Base-by-base conservation (phyloP, 2,113 vertebrate genomes). In the Corythornis madagascariensis region DNA sequence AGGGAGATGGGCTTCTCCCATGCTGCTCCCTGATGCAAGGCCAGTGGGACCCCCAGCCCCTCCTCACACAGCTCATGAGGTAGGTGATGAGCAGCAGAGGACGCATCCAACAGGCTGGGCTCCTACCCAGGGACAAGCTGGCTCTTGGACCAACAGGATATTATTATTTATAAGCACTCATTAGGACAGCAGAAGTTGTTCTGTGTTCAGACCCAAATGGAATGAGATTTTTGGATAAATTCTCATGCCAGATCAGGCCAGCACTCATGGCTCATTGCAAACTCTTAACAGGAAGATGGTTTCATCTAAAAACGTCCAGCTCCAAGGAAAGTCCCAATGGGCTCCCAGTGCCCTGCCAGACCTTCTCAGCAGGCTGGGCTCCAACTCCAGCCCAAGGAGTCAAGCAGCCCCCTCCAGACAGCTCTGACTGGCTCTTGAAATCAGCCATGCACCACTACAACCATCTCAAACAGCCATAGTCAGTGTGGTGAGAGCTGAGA, bases 401-500 rank as follows among this genome's bases (percentile, higher is more conserved):
- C 1, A 0, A 50, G 53, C 63, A 77, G 42, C 18, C 16, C 7
- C 7, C 19, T 9, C 38, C 0, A 0, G 26, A 31, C 5, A 4
- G 60, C 42, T 45, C 33, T 0, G 5, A 7, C 57, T 24, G 43
- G 16, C 31, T 53, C 18, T 16, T 20, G 38, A 28, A 38, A 31
- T 75, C 4, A 1, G 50, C 56, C 29, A 31, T 55, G 31, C 55
- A 35, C 47, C n/a, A 10, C 7, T 0, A 0, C 6, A 10, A 79
- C 78, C 6, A 0, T 7, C 55, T 21, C 61, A 18, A 65, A 2
- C 4, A 38, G 57, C 48, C 9, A 1, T 2, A 1, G 22, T 2
- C 2, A 4, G 20, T 16, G 50, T 5, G 2, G 16, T 7, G 50
- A 75, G 45, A 63, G 31, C 16, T 21, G 47, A 0, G 2, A 16